Evolutionary conservation across 1,140 invertebrate species (phyloP).

Genomic region (Grapholita molesta): DNA sequence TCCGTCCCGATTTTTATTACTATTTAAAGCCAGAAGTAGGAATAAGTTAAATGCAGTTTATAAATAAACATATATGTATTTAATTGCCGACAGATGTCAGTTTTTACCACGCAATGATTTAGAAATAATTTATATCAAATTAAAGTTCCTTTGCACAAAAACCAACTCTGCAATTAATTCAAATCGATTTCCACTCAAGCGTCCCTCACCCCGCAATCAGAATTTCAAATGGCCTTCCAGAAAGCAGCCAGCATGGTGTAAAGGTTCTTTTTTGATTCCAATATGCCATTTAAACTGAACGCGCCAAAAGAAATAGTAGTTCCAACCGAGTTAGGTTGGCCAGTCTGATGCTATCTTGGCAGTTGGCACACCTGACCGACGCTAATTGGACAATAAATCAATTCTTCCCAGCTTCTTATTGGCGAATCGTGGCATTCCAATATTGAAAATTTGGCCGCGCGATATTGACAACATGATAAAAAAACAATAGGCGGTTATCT

Average conservation of each 20-base stretch:
- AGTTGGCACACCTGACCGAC: slow-evolving; percentile 78
- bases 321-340: slow-evolving; percentile 69
- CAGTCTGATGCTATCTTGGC: slow-evolving; percentile 76
- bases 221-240: slow-evolving; percentile 72
- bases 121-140: slow-evolving; percentile 63
- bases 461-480: slow-evolving; percentile 78
- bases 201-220: slow-evolving; percentile 64
- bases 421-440: slow-evolving; percentile 77
- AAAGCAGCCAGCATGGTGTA: slow-evolving; percentile 68
- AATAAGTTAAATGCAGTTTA: not conserved
- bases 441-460: slow-evolving; percentile 77
- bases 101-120: not conserved
- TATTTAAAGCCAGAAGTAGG: too few relatives aligned
- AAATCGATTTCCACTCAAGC: slow-evolving; percentile 73
- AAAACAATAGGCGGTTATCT: slow-evolving; percentile 73
- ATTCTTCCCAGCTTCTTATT: slow-evolving; percentile 77
- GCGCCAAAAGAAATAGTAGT: slow-evolving; percentile 73
- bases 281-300: slow-evolving; percentile 74
- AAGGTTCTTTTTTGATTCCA: slow-evolving; percentile 74
- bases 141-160: slow-evolving; percentile 68
- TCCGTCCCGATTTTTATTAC: too few relatives aligned
- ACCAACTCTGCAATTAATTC: slow-evolving; percentile 62
- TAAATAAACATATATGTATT: not conserved
- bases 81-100: slow-evolving; percentile 2
- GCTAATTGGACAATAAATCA: slow-evolving; percentile 79